Base-by-base conservation (phyloP, 1,140 invertebrate genomes). In the Onthophagus taurus region DNA sequence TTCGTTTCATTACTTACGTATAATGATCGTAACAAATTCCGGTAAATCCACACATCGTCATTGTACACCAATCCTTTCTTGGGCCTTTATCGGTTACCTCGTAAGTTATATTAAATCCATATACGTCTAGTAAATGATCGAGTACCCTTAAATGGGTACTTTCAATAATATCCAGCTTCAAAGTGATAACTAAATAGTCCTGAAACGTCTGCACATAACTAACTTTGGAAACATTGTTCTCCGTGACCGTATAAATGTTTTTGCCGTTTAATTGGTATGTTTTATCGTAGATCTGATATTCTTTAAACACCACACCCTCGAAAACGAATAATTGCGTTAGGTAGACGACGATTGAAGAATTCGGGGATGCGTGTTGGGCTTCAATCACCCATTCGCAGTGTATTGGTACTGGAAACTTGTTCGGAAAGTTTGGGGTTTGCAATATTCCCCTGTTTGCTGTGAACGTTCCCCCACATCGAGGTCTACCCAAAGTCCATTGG, bases 91-190 rank as follows among this genome's bases (percentile, higher is more conserved):
- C 63, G 2, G 74, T 72, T 48, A 92, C 80, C 58, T 89, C 85
- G 60, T 91, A 93, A 3, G 89, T 93, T 49, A 93, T 81, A 63
- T 95, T 95, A 68, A 95, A 92, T 5, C 89, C 90, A 59, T 83
- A 91, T 2, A 90, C 86, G 48, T 89, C 80, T 14, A 91, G 69
- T 7, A 93, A 69, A 37, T 81, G 76, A 51, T 88, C 78, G 29
- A 89, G 64, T 0, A 87, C 86, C 1, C 90, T 68, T 26, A 93
- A 67, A 62, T 93, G 87, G 26, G 85, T 82, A 4, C 88, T 87
- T 52, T 86, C 83, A 38, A 87, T 68, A 14, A 79, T 66, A 45
- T 78, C 69, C 30, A 89, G 67, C 3, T 72, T 70, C 54, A 95
- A 78, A 31, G 85, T 80, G 18, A 93, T 74, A 13, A 89, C 84